Conservation (phyloP, 2,797 vertebrate species). For the Dermochelys coriacea region DNA sequence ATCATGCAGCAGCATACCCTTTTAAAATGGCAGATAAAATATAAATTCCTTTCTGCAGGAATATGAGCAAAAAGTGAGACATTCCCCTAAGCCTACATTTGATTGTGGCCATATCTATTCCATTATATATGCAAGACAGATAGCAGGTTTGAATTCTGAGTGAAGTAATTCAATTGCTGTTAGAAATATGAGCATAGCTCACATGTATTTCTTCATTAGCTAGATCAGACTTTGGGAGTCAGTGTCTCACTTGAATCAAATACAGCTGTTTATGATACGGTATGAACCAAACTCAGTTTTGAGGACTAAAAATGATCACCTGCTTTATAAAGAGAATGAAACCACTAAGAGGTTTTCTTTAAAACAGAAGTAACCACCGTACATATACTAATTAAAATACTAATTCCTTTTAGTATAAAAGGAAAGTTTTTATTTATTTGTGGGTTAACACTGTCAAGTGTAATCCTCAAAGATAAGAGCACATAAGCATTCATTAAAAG, state of each 20-base stretch:
- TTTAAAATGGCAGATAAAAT: conserved; percentile 52
- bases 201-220: background rate
- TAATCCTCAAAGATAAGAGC: background rate
- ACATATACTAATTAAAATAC: no score
- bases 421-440: background rate
- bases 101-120: background rate
- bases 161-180: background rate
- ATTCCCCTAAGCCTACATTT: conserved; percentile 3
- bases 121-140: background rate
- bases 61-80: conserved; percentile 17
- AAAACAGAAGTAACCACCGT: background rate
- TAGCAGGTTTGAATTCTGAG: background rate
- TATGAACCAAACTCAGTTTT: background rate
- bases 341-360: background rate
- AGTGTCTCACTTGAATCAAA: background rate
- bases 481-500: background rate
- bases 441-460: background rate
- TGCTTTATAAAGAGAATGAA: background rate
- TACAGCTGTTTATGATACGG: background rate
- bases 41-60: conserved; percentile 38
- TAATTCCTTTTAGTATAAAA: no score
- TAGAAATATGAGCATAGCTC: background rate
- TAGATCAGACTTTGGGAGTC: background rate
- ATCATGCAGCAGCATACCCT: conserved; percentile 1
- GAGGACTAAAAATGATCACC: background rate